phyloP scores from a whole-genome alignment of 2,797 vertebrate genomes.

The Masticophis lateralis region DNA sequence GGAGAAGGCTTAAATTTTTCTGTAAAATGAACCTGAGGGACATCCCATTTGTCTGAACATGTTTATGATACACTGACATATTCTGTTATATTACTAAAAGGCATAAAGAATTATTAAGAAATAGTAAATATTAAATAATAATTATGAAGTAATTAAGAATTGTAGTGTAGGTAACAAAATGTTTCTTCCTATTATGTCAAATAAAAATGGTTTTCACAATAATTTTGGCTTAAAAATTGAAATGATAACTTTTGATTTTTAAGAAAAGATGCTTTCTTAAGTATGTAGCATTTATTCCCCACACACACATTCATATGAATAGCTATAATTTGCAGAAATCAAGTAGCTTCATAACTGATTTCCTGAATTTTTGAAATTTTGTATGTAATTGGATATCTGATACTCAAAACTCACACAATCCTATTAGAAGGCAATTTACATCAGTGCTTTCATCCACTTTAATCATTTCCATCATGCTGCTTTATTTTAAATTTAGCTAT shows the following conservation, averaged over 20 bases:
- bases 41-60: not conserved
- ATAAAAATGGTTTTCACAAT: constrained; percentile 64
- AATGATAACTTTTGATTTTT: constrained; percentile 53
- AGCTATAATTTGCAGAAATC: constrained; percentile 65
- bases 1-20: not conserved
- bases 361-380: constrained; percentile 43
- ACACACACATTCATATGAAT: constrained; percentile 46
- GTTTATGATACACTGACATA: not conserved
- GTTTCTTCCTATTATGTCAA: constrained; percentile 62
- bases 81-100: not conserved
- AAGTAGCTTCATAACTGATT: constrained; percentile 50
- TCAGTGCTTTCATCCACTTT: constrained; percentile 32
- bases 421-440: constrained; percentile 46
- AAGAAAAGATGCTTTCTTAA: constrained; percentile 50
- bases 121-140: not conserved
- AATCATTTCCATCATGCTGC: constrained; percentile 17
- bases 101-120: not conserved
- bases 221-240: constrained; percentile 59
- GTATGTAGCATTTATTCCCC: constrained; percentile 38
- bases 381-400: constrained; percentile 46
- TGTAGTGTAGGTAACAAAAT: constrained; percentile 64
- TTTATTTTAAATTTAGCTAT: constrained; percentile 56
- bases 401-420: constrained; percentile 43
- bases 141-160: constrained; percentile 41
- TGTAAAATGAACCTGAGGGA: not conserved